These are phyloP conservation scores for Panopea generosa DNA, from an alignment of 2,888 invertebrate genomes.

Conservation along the genomic window DNA sequence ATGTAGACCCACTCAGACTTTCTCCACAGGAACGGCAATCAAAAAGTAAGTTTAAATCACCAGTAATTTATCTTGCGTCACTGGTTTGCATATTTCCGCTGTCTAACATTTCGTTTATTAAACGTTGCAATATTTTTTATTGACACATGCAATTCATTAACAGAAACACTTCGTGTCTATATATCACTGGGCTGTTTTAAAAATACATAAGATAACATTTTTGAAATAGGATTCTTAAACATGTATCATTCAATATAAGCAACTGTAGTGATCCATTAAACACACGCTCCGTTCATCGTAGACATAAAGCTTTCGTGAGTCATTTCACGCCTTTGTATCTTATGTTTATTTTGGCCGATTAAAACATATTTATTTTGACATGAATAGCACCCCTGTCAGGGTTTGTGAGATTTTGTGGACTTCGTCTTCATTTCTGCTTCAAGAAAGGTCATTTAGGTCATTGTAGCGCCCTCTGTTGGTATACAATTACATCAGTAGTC, in stretches of 20 bases:
- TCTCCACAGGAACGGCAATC: slow-evolving; percentile 53
- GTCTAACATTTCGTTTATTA: no score
- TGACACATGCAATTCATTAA: slow-evolving; percentile 1
- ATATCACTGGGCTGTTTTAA: no score
- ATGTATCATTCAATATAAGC: slow-evolving; percentile 9
- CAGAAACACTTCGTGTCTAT: no score
- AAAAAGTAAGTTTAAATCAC: slow-evolving; percentile 35
- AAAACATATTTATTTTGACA: slow-evolving; percentile 7
- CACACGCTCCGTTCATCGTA: slow-evolving; percentile 16
- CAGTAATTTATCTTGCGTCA: background rate
- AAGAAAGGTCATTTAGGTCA: slow-evolving; percentile 46
- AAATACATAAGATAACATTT: background rate
- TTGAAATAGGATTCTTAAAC: slow-evolving; percentile 6
- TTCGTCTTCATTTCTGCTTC: background rate
- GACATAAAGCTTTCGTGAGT: slow-evolving; percentile 41
- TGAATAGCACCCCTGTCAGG: slow-evolving; percentile 5
- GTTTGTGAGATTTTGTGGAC: background rate
- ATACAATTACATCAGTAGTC: slow-evolving; percentile 52
- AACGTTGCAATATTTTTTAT: slow-evolving; percentile 30
- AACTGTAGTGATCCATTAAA: background rate
- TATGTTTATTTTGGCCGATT: background rate
- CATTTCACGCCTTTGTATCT: slow-evolving; percentile 4
- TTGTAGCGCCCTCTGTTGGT: slow-evolving; percentile 48
- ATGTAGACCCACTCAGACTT: slow-evolving; percentile 51
- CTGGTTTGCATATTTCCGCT: no score